Evolutionary conservation across 2,797 vertebrate species (phyloP).

Genomic region (Pangasius sanitwongsei): DNA sequence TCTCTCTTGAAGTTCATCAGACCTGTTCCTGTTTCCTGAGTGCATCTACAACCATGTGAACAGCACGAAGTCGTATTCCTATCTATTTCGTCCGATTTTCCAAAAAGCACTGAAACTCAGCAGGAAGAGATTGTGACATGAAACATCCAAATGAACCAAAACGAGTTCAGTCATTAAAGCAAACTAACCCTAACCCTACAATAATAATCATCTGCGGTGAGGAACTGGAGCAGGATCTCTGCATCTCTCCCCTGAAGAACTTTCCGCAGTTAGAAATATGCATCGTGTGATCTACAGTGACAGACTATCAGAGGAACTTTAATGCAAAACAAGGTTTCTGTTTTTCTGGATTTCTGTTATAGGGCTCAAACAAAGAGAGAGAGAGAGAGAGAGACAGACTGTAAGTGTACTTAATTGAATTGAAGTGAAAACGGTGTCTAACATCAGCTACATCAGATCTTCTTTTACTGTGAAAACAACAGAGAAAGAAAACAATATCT

Average conservation of each 20-base stretch:
- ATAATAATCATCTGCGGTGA: background rate
- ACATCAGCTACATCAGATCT: constrained; percentile 6
- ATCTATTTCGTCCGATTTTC: background rate
- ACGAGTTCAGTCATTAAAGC: background rate
- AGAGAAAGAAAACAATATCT: background rate
- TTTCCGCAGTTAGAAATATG: background rate
- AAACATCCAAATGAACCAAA: background rate
- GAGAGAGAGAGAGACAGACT: background rate
- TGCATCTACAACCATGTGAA: background rate
- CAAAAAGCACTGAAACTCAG: background rate
- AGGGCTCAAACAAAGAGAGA: background rate
- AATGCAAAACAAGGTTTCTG: background rate
- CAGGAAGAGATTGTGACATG: background rate
- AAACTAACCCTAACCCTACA: background rate
- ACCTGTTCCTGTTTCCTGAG: background rate
- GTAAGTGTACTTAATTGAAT: background rate
- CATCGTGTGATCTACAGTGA: background rate
- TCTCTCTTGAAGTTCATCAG: background rate
- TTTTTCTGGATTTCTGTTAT: background rate
- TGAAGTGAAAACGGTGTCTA: background rate
- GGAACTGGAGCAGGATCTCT: background rate
- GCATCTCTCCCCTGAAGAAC: background rate
- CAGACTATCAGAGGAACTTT: background rate
- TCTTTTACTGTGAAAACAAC: background rate
- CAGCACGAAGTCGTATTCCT: background rate